phyloP scores from a whole-genome alignment of 2,888 invertebrate species.

The Sinhomidia bicolor region DNA sequence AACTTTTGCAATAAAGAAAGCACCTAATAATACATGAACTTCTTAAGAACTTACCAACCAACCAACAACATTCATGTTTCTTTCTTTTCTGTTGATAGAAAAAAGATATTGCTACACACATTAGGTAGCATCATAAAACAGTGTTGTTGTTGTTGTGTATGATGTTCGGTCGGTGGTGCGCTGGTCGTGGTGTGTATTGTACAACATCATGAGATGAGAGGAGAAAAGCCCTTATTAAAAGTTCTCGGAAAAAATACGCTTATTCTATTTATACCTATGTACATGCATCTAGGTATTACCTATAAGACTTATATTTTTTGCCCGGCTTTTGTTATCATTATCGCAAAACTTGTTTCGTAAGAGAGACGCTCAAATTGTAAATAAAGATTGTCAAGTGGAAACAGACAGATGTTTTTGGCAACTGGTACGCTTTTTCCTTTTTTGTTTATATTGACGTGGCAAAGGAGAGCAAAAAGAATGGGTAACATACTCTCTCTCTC shows the following conservation, averaged over 20 bases:
- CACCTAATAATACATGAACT: not conserved
- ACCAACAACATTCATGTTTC: too few relatives aligned
- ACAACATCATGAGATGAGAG: not conserved
- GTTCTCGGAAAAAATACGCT: not conserved
- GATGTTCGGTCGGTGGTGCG: not conserved
- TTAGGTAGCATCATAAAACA: not conserved
- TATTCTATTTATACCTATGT: too few relatives aligned
- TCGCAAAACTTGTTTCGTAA: constrained; percentile 15
- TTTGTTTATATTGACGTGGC: constrained; percentile 55
- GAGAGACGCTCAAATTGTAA: constrained; percentile 62
- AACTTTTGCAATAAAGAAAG: constrained; percentile 44
- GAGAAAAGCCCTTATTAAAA: constrained; percentile 11
- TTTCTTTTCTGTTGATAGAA: not conserved
- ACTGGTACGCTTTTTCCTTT: constrained; percentile 52
- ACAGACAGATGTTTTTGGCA: constrained; percentile 69
- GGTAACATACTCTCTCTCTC: not conserved
- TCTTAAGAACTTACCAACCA: too few relatives aligned
- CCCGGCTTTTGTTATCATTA: constrained; percentile 20
- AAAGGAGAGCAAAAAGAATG: not conserved
- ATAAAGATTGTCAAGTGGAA: constrained; percentile 69
- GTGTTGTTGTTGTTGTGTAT: not conserved
- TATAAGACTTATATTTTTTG: not conserved
- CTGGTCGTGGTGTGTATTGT: not conserved
- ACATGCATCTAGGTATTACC: not conserved
- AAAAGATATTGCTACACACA: not conserved